Evolutionary conservation across 2,797 vertebrate genomes (phyloP).

Genomic region (Rhinoraja longicauda): DNA sequence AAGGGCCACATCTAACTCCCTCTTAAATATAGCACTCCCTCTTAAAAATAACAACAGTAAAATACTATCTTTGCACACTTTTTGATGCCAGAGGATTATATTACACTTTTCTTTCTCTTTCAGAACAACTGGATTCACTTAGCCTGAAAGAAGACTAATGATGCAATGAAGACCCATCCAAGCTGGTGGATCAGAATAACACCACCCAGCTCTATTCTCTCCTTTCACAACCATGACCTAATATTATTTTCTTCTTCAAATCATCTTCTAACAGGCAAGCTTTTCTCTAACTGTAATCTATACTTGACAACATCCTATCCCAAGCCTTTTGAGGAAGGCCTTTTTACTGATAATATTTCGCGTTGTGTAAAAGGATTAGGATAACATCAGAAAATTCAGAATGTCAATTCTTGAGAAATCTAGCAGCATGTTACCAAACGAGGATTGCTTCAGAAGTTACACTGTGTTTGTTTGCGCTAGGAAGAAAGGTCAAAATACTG

Average conservation of each 20-base stretch:
- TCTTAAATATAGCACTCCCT: too few species aligned
- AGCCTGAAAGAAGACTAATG: background rate
- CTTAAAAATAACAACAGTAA: background rate
- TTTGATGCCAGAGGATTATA: background rate
- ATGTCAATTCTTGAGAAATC: background rate
- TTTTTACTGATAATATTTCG: background rate
- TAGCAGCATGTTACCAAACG: background rate
- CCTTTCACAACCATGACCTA: background rate
- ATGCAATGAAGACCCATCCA: background rate
- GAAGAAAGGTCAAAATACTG: background rate
- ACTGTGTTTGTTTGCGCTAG: background rate
- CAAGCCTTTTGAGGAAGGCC: background rate
- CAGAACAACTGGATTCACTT: background rate
- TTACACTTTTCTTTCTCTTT: background rate
- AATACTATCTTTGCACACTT: background rate
- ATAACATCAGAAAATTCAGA: background rate
- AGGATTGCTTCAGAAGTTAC: background rate
- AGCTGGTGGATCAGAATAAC: background rate
- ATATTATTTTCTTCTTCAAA: background rate
- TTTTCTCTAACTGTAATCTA: background rate
- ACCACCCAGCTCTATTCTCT: too few species aligned
- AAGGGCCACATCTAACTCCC: too few species aligned
- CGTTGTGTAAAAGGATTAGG: background rate
- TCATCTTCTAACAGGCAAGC: background rate
- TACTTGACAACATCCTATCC: background rate